Evolutionary conservation across 2,888 invertebrate species (phyloP), one percentile per base, ranked within the genome.

Genomic region (Caenorhabditis sp.): DNA sequence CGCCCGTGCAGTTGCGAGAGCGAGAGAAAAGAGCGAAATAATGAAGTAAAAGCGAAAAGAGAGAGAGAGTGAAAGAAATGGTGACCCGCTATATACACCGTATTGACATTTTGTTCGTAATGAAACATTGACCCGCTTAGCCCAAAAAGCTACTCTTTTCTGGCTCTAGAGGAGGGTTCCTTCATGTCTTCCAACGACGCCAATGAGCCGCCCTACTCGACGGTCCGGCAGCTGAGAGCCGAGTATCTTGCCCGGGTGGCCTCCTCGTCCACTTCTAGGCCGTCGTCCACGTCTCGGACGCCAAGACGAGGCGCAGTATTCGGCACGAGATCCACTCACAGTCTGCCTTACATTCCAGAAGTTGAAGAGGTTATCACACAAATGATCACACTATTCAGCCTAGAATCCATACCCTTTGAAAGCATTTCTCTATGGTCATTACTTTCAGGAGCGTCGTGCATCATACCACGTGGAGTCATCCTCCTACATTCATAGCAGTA

Each of bases 311-410:
- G 71, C 8, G 68, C 77, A 17, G 53, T 66, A 7, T 70, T 82
- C 39, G 82, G 79, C 27, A 46, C 70, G 13, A 41, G 76, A 30
- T 61, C 70, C 17, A 81, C 83, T 30, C 77, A 72, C 53, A 81
- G 81, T 22, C 71, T 84, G 35, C 84, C 84, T n/a, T 79, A 83
- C 66, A 84, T 84, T 78, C 81, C 82, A 37, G 84, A 84, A 76
- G 80, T 73, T 56, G 82, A 82, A 55, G 82, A 82, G 77, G 78
- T 75, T 55, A 20, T 9, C 13, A 43, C 17, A 15, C 30, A 52
- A 55, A 24, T 32, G 22, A 8, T 30, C 24, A 13, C 22, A n/a
- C 4, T 43, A 1, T 15, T 15, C 32, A 13, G 15, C 8, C n/a
- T n/a, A n/a, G n/a, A n/a, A n/a, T n/a, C n/a, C n/a, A n/a, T n/a